Conservation (phyloP, 2,113 vertebrate genomes). For the Henicopernis longicauda region DNA sequence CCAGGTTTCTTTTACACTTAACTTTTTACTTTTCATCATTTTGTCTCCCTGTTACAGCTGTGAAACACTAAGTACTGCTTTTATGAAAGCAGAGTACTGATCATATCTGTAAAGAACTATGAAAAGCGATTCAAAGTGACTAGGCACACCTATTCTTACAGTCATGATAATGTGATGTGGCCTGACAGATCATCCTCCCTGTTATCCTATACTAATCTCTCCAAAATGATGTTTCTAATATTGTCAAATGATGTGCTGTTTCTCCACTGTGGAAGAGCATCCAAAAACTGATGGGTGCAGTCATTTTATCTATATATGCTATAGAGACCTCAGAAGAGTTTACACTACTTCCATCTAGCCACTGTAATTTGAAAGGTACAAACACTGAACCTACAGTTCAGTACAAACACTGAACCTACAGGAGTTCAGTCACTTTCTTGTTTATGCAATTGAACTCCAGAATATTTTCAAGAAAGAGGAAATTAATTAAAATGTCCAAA, state of each 20-base stretch:
- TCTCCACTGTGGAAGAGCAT: background rate
- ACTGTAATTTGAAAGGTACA: background rate
- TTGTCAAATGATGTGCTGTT: background rate
- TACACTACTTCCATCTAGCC: background rate
- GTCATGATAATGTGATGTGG: background rate
- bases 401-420: no score
- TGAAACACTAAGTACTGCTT: background rate
- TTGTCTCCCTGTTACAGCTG: background rate
- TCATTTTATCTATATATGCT: background rate
- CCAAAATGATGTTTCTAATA: background rate
- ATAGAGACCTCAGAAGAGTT: background rate
- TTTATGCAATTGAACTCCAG: background rate
- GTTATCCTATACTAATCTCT: background rate
- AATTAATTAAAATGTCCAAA: no score
- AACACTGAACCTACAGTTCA: background rate
- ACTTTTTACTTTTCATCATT: background rate
- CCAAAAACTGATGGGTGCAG: background rate
- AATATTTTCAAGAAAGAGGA: background rate
- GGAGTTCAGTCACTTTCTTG: background rate
- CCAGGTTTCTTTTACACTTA: background rate
- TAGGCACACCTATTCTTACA: background rate
- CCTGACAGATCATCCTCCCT: background rate
- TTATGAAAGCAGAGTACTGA: background rate
- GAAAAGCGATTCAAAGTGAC: background rate
- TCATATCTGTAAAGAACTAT: background rate